Evolutionary conservation across 2,797 vertebrate genomes (phyloP), one percentile per base, ranked within the genome.

Genomic region (Ptychobarbus kaznakovi): DNA sequence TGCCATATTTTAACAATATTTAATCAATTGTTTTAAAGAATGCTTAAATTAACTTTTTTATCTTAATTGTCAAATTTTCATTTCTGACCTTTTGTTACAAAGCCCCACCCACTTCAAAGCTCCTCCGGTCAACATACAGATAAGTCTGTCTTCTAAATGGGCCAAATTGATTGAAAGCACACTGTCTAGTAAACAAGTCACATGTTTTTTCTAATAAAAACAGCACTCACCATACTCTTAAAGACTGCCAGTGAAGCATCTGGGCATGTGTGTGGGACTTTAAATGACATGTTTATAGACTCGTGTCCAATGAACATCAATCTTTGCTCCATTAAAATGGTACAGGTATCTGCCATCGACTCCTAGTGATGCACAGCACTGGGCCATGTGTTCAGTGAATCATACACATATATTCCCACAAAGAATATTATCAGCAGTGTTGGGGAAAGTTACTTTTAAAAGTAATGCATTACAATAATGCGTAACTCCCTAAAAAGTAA

Each of bases 301-400:
- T 38, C 6, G 56, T 76, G 28, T 75, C 46, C 4, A 76, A 22
- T 76, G 28, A 76, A 35, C 32, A 56, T 38, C 35, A n/a, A 40
- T 76, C 74, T 75, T 53, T 75, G 73, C 16, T 35, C 3, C 46
- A 51, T 75, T 75, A 75, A 51, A 53, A 13, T 22, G 28, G 28
- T 75, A 35, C 28, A 35, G 10, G 46, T 75, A 53, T 53, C 46
- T 53, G 28, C 15, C 70, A 74, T 74, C 10, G 3, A 18, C 15
- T 73, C 25, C 25, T 51, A 6, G 4, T 51, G 16, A 51, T 0
- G 16, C 25, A 5, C 25, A 73, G 22, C n/a, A 32, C 25, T 51
- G 8, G 44, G 4, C 25, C 15, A 11, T 49, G n/a, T 44, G 22
- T 46, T 12, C 20, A n/a, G 38, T 69, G 9, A 42, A n/a, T 72